Conservation (phyloP, 2,113 vertebrate species). For the Pogonocichla stellata region DNA sequence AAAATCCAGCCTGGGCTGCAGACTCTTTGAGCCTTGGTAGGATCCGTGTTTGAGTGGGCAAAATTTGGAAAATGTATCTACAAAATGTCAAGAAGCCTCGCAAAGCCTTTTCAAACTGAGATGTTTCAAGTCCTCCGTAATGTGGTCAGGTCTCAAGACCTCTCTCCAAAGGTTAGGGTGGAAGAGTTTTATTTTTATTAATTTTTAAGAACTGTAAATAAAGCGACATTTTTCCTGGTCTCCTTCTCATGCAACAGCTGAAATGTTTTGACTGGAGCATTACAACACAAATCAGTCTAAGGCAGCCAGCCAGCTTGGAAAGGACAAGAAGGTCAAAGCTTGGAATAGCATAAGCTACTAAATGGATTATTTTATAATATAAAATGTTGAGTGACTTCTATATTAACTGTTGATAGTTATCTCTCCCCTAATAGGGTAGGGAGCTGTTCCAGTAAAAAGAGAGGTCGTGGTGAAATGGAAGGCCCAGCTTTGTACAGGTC, state of each 20-base stretch:
- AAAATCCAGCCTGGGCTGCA: background rate
- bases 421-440: background rate
- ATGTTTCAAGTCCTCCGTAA: background rate
- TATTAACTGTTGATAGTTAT: constrained; percentile 16
- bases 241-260: constrained; percentile 21
- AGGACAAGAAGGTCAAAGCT: constrained; percentile 28
- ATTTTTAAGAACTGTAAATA: background rate
- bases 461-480: background rate
- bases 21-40: background rate
- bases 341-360: background rate
- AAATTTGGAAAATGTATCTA: background rate
- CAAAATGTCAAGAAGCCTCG: background rate
- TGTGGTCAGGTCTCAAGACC: background rate
- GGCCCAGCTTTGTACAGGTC: background rate
- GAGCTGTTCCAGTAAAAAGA: background rate
- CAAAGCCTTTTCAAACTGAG: background rate
- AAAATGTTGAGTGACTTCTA: constrained; percentile 20
- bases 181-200: background rate
- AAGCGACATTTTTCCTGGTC: background rate
- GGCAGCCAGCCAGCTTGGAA: constrained; percentile 36
- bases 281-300: constrained; percentile 17
- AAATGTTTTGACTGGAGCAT: constrained; percentile 41
- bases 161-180: background rate
- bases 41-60: background rate
- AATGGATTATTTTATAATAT: constrained; percentile 14